A percentile compares a stretch with the other conserved stretches of the same genome.
Conservation (phyloP, 2,113 vertebrate species). For the Chaetura pelagica region DNA sequence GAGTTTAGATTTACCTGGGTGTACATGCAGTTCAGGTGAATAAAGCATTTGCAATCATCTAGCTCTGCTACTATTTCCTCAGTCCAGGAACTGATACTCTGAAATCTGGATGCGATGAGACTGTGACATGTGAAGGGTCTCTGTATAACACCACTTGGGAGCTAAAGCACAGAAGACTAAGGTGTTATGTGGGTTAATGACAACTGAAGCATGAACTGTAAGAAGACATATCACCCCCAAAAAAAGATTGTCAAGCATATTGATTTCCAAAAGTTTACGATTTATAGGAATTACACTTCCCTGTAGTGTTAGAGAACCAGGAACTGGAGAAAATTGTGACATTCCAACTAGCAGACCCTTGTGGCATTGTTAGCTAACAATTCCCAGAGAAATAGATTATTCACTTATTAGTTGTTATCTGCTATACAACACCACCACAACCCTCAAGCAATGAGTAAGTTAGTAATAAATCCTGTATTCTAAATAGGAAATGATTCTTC, state of each 20-base stretch:
- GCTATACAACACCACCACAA: not conserved
- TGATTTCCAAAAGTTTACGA: not conserved
- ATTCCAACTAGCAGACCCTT: not conserved
- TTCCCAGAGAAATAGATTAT: not conserved
- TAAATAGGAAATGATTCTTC: conserved; percentile 44
- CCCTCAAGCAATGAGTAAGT: not conserved
- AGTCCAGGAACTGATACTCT: not conserved
- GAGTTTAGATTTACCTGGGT: not conserved
- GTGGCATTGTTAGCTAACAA: not conserved
- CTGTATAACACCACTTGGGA: not conserved
- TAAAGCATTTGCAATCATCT: not conserved
- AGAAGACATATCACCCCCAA: not conserved
- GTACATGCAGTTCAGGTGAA: not conserved
- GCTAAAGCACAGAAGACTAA: not conserved
- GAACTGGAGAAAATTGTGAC: not conserved
- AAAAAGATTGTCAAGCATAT: not conserved
- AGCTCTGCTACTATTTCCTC: not conserved
- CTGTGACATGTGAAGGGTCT: not conserved
- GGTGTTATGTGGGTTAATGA: not conserved
- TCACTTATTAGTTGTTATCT: not conserved
- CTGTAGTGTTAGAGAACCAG: not conserved
- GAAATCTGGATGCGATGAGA: not conserved
- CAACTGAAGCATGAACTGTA: fast-evolving
- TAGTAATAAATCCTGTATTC: conserved; percentile 14
- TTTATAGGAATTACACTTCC: not conserved